Evolutionary conservation across 2,113 vertebrate species (phyloP).

Genomic region (Peucedramus taeniatus): DNA sequence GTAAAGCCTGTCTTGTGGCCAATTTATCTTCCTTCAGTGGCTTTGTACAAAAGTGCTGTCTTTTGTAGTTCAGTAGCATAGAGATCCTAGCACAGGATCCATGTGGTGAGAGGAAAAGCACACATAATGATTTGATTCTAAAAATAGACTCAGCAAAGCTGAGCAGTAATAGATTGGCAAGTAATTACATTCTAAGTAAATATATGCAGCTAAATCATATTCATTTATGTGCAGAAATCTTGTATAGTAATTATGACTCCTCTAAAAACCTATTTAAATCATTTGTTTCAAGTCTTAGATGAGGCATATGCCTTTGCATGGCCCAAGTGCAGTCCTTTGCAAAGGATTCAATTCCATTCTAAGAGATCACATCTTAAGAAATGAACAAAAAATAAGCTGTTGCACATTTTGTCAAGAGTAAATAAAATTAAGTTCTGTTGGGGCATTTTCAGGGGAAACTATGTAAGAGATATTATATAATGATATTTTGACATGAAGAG

Average conservation of each 20-base stretch:
- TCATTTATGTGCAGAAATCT: not conserved
- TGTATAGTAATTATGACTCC: conserved; percentile 6
- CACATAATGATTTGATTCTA: not conserved
- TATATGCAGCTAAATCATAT: conserved; percentile 38
- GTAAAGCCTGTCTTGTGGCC: not conserved
- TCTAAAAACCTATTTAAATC: not conserved
- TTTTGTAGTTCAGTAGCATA: not conserved
- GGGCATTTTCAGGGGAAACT: not conserved
- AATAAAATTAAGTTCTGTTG: not conserved
- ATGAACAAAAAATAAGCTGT: not conserved
- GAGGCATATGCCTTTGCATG: not conserved
- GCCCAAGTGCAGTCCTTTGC: not conserved
- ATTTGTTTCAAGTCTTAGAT: conserved; percentile 21
- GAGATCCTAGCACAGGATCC: not conserved
- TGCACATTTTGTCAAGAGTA: not conserved
- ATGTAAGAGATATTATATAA: not conserved
- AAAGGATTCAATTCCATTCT: not conserved
- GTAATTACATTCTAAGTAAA: conserved; percentile 15
- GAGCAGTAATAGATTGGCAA: conserved; percentile 3
- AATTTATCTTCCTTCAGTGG: not conserved
- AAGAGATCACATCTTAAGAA: not conserved
- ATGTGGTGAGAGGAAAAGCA: not conserved
- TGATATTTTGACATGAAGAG: not conserved
- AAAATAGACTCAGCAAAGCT: not conserved
- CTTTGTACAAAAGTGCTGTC: not conserved